Evolutionary conservation across 2,797 vertebrate species (phyloP), one percentile per base, ranked within the genome.

Genomic region (Sparidentex hasta): DNA sequence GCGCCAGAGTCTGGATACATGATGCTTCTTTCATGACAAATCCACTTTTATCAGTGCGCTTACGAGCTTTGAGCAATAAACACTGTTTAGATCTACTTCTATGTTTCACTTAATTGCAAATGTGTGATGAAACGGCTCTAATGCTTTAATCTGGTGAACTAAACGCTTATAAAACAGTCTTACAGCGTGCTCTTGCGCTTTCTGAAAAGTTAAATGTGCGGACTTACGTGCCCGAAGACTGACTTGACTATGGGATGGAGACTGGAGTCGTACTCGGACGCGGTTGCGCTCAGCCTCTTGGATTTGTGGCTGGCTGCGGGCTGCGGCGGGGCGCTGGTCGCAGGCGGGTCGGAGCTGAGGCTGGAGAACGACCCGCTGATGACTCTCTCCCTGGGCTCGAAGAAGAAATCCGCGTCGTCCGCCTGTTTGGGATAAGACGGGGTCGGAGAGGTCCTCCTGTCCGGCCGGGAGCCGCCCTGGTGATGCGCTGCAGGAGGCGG

Each of bases 221-320:
- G 23, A 14, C 90, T 85, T 87, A 94, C 93, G 91, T 94, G 93
- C 12, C 93, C 93, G 77, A 92, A 99, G 73, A 97, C 97, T 25
- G 98, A 97, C 94, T 96, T 97, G 71, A 99, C 96, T 70, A 98
- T 98, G 71, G 98, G 98, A 89, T 95, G 97, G 63, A 98, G 95
- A 80, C 78, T 96, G 78, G 95, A 96, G 89, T 87, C 93, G 2
- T 73, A 92, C 80, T 88, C 90, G 3, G 87, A 95, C 83, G 68
- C 33, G 43, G 92, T 94, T 7, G 82, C 71, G 76, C 84, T 88
- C 56, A 84, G 81, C 54, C 80, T 74, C 56, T 91, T 91, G 66
- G 94, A 93, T 94, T 96, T 96, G 95, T 97, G 97, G 65, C 96
- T 95, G 96, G 96, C 89, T 85, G 96, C 86, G 95, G 94, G 83